phyloP scores from a whole-genome alignment of 2,888 invertebrate species.

The Pristionchus arcanus region DNA sequence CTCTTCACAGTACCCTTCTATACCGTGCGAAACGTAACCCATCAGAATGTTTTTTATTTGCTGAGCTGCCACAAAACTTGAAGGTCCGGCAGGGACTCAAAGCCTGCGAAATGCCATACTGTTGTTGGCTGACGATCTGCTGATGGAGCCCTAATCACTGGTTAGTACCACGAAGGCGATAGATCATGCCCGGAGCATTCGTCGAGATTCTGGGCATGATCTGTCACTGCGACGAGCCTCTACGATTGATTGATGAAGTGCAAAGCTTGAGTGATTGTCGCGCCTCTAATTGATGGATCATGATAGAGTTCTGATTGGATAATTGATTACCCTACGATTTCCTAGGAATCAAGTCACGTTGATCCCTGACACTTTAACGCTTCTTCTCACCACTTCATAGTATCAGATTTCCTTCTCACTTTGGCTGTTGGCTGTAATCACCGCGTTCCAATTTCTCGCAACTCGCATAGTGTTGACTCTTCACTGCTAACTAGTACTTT shows the following conservation, averaged over 20 bases:
- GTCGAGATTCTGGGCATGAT: too few species aligned
- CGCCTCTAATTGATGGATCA: neutral
- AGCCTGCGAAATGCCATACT: too few species aligned
- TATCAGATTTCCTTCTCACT: neutral
- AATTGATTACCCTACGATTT: neutral
- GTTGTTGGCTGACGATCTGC: too few species aligned
- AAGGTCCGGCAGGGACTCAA: too few species aligned
- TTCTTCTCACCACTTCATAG: neutral
- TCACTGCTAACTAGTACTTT: too few species aligned
- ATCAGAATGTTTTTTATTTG: too few species aligned
- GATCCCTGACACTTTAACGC: neutral
- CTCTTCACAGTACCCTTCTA: too few species aligned
- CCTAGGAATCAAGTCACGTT: neutral
- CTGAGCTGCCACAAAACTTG: too few species aligned
- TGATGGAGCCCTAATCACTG: too few species aligned
- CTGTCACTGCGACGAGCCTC: too few species aligned
- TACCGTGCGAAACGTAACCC: too few species aligned
- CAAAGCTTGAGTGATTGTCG: neutral
- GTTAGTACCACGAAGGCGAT: too few species aligned
- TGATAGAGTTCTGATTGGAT: neutral
- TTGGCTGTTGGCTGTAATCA: neutral
- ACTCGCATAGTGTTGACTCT: neutral
- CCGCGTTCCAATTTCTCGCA: neutral
- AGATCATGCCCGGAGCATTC: neutral
- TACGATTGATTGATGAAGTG: neutral